Conservation (phyloP, 2,113 vertebrate species). For the Mustela nigripes region DNA sequence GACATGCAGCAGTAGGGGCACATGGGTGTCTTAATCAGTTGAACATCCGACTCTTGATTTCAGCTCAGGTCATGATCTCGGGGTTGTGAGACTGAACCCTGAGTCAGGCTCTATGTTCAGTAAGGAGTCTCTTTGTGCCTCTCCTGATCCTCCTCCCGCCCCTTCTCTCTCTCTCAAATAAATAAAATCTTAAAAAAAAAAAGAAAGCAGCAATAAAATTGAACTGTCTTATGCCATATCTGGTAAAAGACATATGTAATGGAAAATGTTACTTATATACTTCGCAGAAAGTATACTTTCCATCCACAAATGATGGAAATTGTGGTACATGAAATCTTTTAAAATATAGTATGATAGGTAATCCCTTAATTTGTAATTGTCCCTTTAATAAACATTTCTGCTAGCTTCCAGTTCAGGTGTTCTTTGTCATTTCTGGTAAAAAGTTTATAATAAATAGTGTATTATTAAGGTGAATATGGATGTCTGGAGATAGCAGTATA, state of each 20-base stretch:
- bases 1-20: not conserved
- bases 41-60: too few relatives aligned
- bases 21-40: not conserved
- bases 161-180: too few relatives aligned
- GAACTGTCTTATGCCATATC: not conserved
- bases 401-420: not conserved
- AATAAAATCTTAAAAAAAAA: not conserved
- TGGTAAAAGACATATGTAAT: not conserved
- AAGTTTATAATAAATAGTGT: not conserved
- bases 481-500: not conserved
- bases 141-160: too few relatives aligned
- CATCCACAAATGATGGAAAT: not conserved
- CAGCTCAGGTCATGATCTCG: too few relatives aligned
- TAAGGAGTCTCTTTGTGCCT: too few relatives aligned
- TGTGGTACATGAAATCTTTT: slow-evolving; percentile 16
- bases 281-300: not conserved
- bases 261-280: not conserved
- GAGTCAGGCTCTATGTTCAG: too few relatives aligned
- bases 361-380: not conserved
- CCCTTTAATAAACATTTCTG: not conserved
- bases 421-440: slow-evolving; percentile 34
- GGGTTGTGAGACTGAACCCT: too few relatives aligned
- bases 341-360: not conserved
- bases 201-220: not conserved
- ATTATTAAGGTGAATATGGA: not conserved